Evolutionary conservation across 2,888 invertebrate species (phyloP).

Genomic region (Drosophila borborema): DNA sequence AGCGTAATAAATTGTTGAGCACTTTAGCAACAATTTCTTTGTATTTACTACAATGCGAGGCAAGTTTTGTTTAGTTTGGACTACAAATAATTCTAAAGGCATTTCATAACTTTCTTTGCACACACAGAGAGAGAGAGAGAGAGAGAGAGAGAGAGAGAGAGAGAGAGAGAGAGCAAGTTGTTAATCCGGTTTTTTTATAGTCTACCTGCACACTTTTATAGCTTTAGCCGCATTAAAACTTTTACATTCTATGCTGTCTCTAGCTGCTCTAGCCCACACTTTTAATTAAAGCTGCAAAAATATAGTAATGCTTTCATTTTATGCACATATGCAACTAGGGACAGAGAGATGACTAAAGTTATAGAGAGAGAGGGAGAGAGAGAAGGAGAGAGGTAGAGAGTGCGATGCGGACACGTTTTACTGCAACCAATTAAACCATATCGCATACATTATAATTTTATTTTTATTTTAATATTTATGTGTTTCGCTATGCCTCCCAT

Average conservation of each 20-base stretch:
- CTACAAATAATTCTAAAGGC: constrained; percentile 1
- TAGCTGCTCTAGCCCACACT: constrained; percentile 28
- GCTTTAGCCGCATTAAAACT: constrained; percentile 42
- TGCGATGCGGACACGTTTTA: constrained; percentile 40
- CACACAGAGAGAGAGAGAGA: neutral
- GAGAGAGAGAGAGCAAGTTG: neutral
- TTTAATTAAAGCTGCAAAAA: constrained; percentile 67
- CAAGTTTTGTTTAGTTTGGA: neutral
- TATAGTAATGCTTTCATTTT: constrained; percentile 30
- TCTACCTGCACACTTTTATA: constrained; percentile 35
- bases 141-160: neutral
- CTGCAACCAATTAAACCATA: constrained; percentile 72
- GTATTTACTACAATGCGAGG: neutral
- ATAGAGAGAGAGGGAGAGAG: neutral
- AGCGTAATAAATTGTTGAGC: neutral
- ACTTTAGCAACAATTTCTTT: neutral
- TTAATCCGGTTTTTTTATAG: constrained; percentile 32
- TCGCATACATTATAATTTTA: constrained; percentile 71
- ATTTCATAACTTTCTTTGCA: neutral
- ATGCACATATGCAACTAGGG: constrained; percentile 33
- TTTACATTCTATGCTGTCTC: constrained; percentile 29
- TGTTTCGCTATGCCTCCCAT: constrained; percentile 59
- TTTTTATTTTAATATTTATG: constrained; percentile 77
- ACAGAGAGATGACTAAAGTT: too few species aligned
- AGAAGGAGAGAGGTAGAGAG: neutral